Base-by-base conservation (phyloP, 2,797 vertebrate genomes). In the Columba guinea region DNA sequence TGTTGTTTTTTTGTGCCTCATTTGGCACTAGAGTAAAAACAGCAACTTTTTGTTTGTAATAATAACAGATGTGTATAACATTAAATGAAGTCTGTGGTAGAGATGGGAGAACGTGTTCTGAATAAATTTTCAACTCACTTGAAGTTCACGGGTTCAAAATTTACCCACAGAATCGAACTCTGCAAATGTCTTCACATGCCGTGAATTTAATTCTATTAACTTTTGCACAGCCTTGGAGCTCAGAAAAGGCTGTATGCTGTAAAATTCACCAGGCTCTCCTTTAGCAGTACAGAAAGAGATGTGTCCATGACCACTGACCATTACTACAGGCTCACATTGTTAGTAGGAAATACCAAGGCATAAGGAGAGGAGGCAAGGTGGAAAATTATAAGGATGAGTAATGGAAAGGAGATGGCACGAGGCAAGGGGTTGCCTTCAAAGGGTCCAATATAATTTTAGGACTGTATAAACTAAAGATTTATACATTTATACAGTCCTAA, bases 11-110 rank as follows among this genome's bases (percentile, higher is more conserved):
- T 97, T 97, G 96, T 96, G 96, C 97, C 89, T 98, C 95, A 83
- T 97, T 98, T 98, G 98, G 97, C 95, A 95, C 94, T 80, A 86
- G 56, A 96, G 93, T 96, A 97, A 97, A 97, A 97, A 78, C 96
- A 97, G 97, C 94, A 96, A 98, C 92, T 97, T 97, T 98, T 93
- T 98, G 96, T 98, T 98, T 97, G 97, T 96, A 98, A 97, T 96
- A 98, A 97, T 97, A 98, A 96, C 98, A 98, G 98, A 98, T 98
- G 97, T 98, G 97, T 96, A 96, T 97, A 96, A 97, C 97, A 97
- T 97, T 93, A 97, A 97, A 97, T 81, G 73, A 93, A 96, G 95
- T 96, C 96, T 97, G 87, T 95, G 77, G 84, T 94, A 94, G 92
- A 93, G 96, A 96, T 86, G 85, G 59, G 81, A 92, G 93, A 93